phyloP scores from a whole-genome alignment of 2,113 vertebrate species.

The Calypte anna region DNA sequence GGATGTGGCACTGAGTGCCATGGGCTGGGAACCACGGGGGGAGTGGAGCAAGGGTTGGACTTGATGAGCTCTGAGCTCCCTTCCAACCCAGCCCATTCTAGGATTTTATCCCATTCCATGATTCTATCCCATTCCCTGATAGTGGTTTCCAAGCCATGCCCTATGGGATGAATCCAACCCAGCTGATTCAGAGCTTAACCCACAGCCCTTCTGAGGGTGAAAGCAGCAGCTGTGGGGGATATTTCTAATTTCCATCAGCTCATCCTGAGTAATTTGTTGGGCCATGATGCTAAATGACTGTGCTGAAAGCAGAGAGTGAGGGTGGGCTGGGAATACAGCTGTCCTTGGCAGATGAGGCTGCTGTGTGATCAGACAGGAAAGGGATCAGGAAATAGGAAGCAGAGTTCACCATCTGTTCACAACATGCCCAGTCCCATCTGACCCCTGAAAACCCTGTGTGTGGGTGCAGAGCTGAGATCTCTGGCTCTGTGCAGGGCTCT shows the following conservation, averaged over 20 bases:
- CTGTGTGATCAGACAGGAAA: constrained; percentile 6
- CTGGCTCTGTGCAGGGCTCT: not conserved
- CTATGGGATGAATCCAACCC: not conserved
- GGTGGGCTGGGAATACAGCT: not conserved
- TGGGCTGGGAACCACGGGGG: too few relatives aligned
- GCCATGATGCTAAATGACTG: not conserved
- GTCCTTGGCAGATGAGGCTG: constrained; percentile 17
- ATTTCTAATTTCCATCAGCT: not conserved
- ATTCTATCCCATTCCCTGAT: too few relatives aligned
- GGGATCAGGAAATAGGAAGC: not conserved
- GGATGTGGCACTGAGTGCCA: too few relatives aligned
- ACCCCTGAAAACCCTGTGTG: not conserved
- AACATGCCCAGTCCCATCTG: not conserved
- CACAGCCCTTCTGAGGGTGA: not conserved
- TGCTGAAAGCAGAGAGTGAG: not conserved
- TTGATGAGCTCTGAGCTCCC: too few relatives aligned
- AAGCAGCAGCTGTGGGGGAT: not conserved
- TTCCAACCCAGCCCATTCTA: too few relatives aligned
- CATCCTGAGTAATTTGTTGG: constrained; percentile 10
- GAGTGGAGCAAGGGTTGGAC: too few relatives aligned
- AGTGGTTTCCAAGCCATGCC: not conserved
- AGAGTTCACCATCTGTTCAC: constrained; percentile 23
- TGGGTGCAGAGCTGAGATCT: not conserved
- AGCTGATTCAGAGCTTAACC: not conserved
- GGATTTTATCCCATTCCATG: too few relatives aligned